A percentile compares a stretch with the other conserved stretches of the same genome.
Evolutionary conservation across 1,140 invertebrate species (phyloP).

Genomic region (Cydia splendana): DNA sequence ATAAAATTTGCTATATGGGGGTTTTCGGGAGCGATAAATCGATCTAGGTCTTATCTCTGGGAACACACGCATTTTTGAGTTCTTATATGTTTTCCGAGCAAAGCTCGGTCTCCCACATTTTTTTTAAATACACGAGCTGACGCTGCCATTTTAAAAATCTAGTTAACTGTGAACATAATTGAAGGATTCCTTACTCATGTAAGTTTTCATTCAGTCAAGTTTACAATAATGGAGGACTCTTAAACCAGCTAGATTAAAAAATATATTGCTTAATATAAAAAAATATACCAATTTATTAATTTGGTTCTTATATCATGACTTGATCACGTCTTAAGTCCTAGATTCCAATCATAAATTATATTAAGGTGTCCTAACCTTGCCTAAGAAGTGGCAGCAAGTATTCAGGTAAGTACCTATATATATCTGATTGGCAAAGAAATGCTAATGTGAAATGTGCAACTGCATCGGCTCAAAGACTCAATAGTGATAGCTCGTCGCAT

Average conservation of each 20-base stretch:
- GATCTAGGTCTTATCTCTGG: no score
- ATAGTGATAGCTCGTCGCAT: constrained; percentile 5
- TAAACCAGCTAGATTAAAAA: no score
- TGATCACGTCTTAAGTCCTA: neutral
- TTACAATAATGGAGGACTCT: no score
- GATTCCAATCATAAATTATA: neutral
- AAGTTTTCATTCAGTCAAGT: no score
- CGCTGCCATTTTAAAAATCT: no score
- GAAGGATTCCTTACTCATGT: no score
- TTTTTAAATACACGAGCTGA: no score
- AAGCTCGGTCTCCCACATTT: no score
- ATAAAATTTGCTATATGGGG: no score
- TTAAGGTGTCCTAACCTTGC: neutral
- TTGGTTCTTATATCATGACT: neutral
- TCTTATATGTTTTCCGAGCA: no score
- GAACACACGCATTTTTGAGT: no score
- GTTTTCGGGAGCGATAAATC: no score
- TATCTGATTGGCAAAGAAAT: constrained; percentile 12
- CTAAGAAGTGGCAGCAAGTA: neutral
- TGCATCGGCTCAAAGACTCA: neutral
- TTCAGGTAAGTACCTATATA: neutral
- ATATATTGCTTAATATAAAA: neutral
- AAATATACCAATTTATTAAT: neutral
- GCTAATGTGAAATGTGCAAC: constrained; percentile 5
- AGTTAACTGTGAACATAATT: neutral